These are phyloP conservation scores for Poeciliopsis turneri DNA, from an alignment of 2,797 vertebrate species.

Conservation along the genomic window DNA sequence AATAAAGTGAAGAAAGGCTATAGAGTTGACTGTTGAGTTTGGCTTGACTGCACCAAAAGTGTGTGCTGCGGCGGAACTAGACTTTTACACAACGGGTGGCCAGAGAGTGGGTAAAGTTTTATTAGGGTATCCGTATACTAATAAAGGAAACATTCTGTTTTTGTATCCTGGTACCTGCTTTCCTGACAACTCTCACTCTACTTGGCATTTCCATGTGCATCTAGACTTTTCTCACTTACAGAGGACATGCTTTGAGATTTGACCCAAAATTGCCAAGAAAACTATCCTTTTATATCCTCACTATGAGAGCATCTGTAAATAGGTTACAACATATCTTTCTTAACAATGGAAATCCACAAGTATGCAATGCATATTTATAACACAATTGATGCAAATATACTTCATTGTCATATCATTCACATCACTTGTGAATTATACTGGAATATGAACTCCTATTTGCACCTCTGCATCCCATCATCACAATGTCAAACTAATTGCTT, in stretches of 20 bases:
- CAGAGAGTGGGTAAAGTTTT: neutral
- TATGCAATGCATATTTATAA: neutral
- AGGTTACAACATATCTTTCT: neutral
- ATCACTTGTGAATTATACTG: neutral
- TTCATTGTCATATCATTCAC: neutral
- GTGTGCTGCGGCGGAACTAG: conserved; percentile 8
- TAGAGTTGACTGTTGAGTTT: conserved; percentile 25
- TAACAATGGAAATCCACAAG: neutral
- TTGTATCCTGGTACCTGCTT: neutral
- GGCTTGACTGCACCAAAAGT: conserved; percentile 35
- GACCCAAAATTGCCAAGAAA: neutral
- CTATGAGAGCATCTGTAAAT: too few relatives aligned
- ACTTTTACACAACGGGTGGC: neutral
- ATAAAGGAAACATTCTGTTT: neutral
- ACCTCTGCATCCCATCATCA: neutral
- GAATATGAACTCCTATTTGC: neutral
- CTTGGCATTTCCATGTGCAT: neutral
- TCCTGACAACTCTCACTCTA: neutral
- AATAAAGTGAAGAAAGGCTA: conserved; percentile 45
- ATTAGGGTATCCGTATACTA: neutral
- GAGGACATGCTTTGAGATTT: neutral
- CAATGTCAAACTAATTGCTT: neutral
- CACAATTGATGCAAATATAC: neutral
- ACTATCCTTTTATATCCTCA: too few relatives aligned
- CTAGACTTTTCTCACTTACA: neutral